Evolutionary conservation across 2,888 invertebrate species (phyloP).

Genomic region (Hedychridium roseum): DNA sequence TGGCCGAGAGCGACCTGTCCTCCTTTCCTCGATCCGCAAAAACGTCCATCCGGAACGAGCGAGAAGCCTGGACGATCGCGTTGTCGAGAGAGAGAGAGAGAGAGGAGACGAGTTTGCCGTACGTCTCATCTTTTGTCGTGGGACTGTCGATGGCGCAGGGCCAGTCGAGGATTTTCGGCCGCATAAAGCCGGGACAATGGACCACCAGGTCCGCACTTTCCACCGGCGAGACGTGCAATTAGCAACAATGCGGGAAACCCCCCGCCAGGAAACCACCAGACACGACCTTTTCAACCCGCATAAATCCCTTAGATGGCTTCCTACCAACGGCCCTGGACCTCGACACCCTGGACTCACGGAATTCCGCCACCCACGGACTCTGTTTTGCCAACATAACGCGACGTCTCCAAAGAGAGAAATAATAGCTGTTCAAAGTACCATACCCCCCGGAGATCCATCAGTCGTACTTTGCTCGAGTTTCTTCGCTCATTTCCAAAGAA

Average conservation of each 20-base stretch:
- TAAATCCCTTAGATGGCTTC: no score
- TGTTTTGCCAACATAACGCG: slow-evolving; percentile 24
- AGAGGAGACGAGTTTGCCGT: neutral
- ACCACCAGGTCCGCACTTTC: slow-evolving; percentile 45
- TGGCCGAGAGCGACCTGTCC: slow-evolving; percentile 23
- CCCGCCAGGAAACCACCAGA: slow-evolving; percentile 41
- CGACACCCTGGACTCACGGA: no score
- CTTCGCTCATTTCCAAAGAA: no score
- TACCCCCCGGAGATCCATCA: no score
- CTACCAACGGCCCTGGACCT: no score
- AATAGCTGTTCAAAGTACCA: no score
- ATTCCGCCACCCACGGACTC: slow-evolving; percentile 16
- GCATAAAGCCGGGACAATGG: slow-evolving; percentile 41
- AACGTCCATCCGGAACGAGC: slow-evolving; percentile 24
- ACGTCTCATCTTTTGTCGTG: slow-evolving; percentile 1
- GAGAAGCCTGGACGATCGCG: no score
- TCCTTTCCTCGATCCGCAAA: slow-evolving; percentile 22
- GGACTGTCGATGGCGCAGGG: slow-evolving; percentile 6
- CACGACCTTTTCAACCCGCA: slow-evolving; percentile 39
- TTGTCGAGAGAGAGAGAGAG: neutral
- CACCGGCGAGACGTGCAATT: slow-evolving; percentile 48
- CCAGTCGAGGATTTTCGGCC: no score
- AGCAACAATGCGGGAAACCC: slow-evolving; percentile 54
- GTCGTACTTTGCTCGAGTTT: no score
- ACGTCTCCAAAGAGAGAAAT: neutral